Evolutionary conservation across 2,888 invertebrate genomes (phyloP).

Genomic region (Amiota minor): DNA sequence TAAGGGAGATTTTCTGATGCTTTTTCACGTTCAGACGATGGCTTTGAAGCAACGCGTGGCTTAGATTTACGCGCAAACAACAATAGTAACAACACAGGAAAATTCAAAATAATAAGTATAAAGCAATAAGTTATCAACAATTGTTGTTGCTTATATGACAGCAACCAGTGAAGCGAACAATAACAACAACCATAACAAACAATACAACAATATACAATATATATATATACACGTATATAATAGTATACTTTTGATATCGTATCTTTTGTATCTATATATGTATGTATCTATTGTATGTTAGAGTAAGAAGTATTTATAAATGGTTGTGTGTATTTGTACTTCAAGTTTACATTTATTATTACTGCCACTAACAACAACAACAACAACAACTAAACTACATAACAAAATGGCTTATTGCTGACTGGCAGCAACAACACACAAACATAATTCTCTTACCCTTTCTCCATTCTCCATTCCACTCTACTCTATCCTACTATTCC

Average conservation of each 20-base stretch:
- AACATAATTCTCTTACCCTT: background rate
- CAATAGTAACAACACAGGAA: background rate
- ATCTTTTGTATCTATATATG: slow-evolving; percentile 7
- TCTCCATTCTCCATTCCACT: background rate
- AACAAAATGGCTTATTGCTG: slow-evolving; percentile 28
- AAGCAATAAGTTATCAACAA: slow-evolving; percentile 27
- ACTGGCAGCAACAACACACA: slow-evolving; percentile 15
- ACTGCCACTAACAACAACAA: slow-evolving; percentile 23
- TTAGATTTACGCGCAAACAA: slow-evolving; percentile 13
- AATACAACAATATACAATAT: background rate
- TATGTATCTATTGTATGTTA: slow-evolving; percentile 20
- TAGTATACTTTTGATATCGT: too few relatives aligned
- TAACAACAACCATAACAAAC: slow-evolving; percentile 3
- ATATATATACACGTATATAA: background rate
- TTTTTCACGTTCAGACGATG: too few relatives aligned
- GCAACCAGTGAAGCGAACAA: background rate
- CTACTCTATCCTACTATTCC: too few relatives aligned
- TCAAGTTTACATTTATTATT: slow-evolving; percentile 36
- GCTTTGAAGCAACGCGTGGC: slow-evolving; percentile 13
- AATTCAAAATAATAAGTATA: slow-evolving; percentile 1
- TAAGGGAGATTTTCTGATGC: too few relatives aligned
- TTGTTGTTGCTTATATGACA: slow-evolving; percentile 16
- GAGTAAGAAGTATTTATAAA: too few relatives aligned
- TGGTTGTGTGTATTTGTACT: slow-evolving; percentile 13
- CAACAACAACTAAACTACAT: slow-evolving; percentile 22